phyloP scores from a whole-genome alignment of 2,113 vertebrate genomes.

The Myocastor coypus region DNA sequence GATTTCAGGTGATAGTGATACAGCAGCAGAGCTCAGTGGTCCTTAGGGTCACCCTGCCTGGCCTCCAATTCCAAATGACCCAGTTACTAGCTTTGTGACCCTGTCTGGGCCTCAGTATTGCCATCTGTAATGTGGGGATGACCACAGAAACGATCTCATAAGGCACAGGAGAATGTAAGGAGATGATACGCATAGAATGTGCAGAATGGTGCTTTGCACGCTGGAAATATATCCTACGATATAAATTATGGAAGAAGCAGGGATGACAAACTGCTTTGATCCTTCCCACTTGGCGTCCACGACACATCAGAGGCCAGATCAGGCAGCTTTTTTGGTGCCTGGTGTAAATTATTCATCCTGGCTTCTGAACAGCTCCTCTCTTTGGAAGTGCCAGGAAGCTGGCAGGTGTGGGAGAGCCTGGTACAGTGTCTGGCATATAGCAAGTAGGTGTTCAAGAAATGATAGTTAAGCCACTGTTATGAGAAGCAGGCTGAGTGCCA shows the following conservation, averaged over 20 bases:
- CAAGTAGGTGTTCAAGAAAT: background rate
- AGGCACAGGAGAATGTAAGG: background rate
- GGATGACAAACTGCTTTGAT: background rate
- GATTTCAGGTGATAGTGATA: background rate
- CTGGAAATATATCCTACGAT: background rate
- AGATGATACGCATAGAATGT: background rate
- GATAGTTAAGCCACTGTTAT: background rate
- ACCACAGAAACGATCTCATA: background rate
- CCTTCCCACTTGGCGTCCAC: background rate
- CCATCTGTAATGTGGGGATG: background rate
- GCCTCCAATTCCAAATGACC: background rate
- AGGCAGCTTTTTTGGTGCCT: background rate
- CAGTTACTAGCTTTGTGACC: background rate
- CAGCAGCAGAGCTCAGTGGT: background rate
- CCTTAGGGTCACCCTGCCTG: background rate
- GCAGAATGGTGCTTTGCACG: background rate
- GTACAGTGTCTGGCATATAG: background rate
- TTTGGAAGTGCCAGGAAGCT: background rate
- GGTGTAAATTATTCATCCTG: conserved; percentile 8
- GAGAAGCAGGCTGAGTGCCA: background rate
- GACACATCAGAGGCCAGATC: background rate
- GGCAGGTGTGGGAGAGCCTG: background rate
- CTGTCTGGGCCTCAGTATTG: background rate
- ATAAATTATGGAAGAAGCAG: conserved; percentile 12
- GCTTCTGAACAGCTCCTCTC: background rate